Evolutionary conservation across 2,797 vertebrate genomes (phyloP).

Genomic region (Eulemur rubriventer): DNA sequence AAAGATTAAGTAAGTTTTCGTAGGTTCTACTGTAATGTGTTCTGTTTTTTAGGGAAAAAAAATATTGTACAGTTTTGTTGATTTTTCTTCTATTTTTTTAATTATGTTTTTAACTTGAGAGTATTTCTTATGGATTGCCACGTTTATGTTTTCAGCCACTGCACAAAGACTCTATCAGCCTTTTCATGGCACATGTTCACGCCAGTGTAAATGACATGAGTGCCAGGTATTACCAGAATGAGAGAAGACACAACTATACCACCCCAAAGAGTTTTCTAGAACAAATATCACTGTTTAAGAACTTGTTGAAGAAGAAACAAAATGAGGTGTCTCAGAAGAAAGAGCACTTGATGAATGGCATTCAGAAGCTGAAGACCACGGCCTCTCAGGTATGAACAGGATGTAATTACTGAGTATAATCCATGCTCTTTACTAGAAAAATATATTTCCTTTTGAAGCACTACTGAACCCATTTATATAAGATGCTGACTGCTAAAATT

Average conservation of each 20-base stretch:
- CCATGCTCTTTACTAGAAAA: background rate
- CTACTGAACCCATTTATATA: background rate
- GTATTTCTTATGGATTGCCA: background rate
- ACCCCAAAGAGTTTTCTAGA: constrained; percentile 92
- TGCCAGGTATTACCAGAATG: constrained; percentile 88
- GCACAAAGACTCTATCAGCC: constrained; percentile 90
- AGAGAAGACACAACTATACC: constrained; percentile 90
- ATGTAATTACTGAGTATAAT: background rate
- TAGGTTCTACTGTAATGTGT: background rate
- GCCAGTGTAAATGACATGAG: constrained; percentile 89
- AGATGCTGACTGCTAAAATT: background rate
- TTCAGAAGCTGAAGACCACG: constrained; percentile 90
- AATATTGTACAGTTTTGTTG: background rate
- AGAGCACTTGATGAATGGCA: constrained; percentile 87
- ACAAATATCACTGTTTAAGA: constrained; percentile 90
- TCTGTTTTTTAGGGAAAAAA: background rate
- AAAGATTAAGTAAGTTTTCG: background rate
- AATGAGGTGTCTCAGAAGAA: constrained; percentile 84
- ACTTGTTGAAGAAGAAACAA: constrained; percentile 88
- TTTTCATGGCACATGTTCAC: constrained; percentile 92
- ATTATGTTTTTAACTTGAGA: constrained; percentile 25
- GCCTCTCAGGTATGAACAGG: constrained; percentile 86
- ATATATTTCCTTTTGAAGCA: background rate
- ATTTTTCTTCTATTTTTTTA: background rate
- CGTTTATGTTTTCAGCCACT: constrained; percentile 86